Evolutionary conservation across 2,113 vertebrate genomes (phyloP).

Genomic region (Tyto alba): DNA sequence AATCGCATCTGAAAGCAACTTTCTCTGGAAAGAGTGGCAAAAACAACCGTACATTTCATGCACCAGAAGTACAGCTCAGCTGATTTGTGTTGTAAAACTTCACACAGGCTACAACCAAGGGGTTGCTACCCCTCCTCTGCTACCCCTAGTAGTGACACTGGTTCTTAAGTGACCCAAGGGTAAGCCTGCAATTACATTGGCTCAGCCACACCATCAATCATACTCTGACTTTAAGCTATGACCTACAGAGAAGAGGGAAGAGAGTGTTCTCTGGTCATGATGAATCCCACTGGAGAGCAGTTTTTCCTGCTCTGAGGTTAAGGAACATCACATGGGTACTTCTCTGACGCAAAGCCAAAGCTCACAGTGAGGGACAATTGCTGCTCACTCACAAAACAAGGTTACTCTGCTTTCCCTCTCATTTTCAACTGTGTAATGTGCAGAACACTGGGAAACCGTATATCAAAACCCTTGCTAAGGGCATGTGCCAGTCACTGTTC

Average conservation of each 20-base stretch:
- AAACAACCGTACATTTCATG: background rate
- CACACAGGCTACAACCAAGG: background rate
- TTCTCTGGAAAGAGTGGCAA: background rate
- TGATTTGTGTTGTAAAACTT: background rate
- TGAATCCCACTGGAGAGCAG: background rate
- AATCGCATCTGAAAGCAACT: background rate
- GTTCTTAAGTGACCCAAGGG: background rate
- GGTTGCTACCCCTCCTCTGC: fast-evolving
- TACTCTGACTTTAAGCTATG: background rate
- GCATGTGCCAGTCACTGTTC: background rate
- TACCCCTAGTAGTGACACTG: fast-evolving
- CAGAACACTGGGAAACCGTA: background rate
- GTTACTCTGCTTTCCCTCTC: background rate
- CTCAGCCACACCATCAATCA: background rate
- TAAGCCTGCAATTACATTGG: background rate
- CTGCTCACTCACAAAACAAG: background rate
- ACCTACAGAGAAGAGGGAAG: background rate
- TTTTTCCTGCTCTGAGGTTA: background rate
- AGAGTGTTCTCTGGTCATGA: background rate
- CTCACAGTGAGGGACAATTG: fast-evolving
- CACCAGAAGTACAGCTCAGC: background rate
- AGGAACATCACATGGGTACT: background rate
- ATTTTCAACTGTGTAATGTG: background rate
- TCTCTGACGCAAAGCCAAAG: background rate
- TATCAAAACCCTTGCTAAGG: background rate